phyloP scores from a whole-genome alignment of 1,140 invertebrate genomes.

The Tetragonula clypearis region DNA sequence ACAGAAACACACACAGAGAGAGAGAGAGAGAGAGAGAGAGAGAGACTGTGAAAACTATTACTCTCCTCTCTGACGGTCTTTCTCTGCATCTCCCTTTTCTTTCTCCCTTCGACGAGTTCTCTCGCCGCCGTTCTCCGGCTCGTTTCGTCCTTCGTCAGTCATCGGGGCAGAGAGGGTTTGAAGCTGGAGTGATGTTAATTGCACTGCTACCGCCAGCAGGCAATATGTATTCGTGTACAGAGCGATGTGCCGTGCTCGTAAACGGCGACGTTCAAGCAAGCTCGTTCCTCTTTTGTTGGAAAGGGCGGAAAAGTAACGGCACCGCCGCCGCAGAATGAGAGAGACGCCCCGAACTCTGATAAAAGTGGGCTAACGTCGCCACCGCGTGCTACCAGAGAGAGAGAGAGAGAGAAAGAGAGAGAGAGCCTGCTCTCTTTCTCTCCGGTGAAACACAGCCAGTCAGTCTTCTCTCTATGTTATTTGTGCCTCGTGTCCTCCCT shows the following conservation, averaged over 20 bases:
- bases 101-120: constrained; percentile 1
- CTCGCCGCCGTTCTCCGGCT: constrained; percentile 20
- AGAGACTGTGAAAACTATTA: constrained; percentile 65
- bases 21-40: not conserved
- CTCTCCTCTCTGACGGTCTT: constrained; percentile 40
- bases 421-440: too few relatives aligned
- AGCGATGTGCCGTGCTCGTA: constrained; percentile 56
- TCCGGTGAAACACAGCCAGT: constrained; percentile 3
- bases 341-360: not conserved
- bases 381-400: not conserved
- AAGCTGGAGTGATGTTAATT: constrained; percentile 71
- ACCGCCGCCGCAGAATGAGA: not conserved
- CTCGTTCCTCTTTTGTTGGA: not conserved
- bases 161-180: constrained; percentile 55
- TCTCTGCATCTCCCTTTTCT: constrained; percentile 20
- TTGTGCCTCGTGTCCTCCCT: not conserved
- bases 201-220: constrained; percentile 69
- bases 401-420: too few relatives aligned
- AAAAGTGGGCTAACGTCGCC: constrained; percentile 41
- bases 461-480: constrained; percentile 1
- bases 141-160: constrained; percentile 50
- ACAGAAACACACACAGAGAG: too few relatives aligned
- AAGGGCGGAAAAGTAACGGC: constrained; percentile 54
- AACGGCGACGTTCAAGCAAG: constrained; percentile 39
- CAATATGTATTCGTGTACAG: constrained; percentile 70